Base-by-base conservation (phyloP, 2,888 invertebrate genomes). In the Drosophila helvetica region DNA sequence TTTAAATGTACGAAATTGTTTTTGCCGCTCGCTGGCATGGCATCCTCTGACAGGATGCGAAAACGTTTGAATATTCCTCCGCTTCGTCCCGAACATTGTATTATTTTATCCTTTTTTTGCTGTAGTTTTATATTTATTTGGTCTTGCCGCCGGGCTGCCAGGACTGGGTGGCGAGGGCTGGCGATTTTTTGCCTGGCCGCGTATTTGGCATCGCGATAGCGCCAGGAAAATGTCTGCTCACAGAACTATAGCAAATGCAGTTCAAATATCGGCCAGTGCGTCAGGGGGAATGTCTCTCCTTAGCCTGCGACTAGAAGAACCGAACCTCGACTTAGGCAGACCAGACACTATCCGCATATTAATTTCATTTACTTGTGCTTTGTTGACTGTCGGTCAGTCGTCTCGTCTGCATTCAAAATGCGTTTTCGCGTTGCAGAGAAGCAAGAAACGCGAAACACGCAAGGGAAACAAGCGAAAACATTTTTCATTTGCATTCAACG, bases 1-100 rank as follows among this genome's bases (percentile, higher is more conserved):
- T 88, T 86, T 86, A 80, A 83, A 88, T 88, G 86, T 71, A 77
- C 68, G 75, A 82, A 88, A 88, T 86, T 88, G 86, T 86, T 86
- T 86, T 88, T 88, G 75, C 78, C 42, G 25, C 76, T 80, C 60
- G 72, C 70, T 78, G 71, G 75, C 74, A 75, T 78, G 71, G 75
- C 74, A 76, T 80, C 80, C 80, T 78, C 77, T 69, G 60, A 57
- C 77, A 79, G 78, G 79, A 79, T 75, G 75, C 77, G 76, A 79
- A 83, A 84, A 71, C 81, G 86, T 88, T 90, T 86, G 83, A 88
- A 90, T 88, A 85, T 86, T 66, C 66, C 25, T 33, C 25, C 77
- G 85, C 25, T 25, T 46, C 77, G 85, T 82, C 77, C 47, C 63
- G 61, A 78, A 77, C 83, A 86, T 80, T 57, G 63, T 71, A 78